Percentiles rank a stretch among this genome's conserved stretches.
Evolutionary conservation across 2,113 vertebrate species (phyloP).

Genomic region (Mormyrus iriodes): DNA sequence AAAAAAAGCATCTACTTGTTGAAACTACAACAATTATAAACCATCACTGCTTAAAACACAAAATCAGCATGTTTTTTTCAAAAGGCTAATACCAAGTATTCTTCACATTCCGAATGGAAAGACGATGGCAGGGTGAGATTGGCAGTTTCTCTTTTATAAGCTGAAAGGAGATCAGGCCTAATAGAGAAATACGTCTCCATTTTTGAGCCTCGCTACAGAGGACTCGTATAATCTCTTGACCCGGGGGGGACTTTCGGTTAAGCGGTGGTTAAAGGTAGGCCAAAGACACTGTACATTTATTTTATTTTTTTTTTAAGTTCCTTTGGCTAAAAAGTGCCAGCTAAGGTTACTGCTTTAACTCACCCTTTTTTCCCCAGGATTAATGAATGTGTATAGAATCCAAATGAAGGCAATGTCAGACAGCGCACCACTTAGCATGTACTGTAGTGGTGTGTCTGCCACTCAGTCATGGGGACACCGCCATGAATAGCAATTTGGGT

Average conservation of each 20-base stretch:
- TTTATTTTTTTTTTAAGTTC: background rate
- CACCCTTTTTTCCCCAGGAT: background rate
- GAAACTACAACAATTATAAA: background rate
- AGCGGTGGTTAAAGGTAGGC: background rate
- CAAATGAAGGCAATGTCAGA: background rate
- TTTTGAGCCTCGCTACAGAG: background rate
- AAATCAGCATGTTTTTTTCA: background rate
- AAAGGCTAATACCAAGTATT: background rate
- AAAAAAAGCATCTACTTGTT: background rate
- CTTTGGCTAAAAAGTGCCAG: background rate
- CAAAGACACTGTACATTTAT: background rate
- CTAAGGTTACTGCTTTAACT: background rate
- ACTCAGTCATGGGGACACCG: background rate
- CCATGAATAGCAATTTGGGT: background rate
- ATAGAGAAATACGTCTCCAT: background rate
- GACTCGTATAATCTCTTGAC: background rate
- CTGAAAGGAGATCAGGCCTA: background rate
- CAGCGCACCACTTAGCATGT: constrained; percentile 7
- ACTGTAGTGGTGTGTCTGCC: background rate
- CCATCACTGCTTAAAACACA: background rate
- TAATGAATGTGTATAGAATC: constrained; percentile 7
- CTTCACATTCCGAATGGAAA: background rate
- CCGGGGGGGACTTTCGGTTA: background rate
- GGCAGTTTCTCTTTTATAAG: background rate
- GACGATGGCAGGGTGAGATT: background rate